phyloP scores from a whole-genome alignment of 1,140 invertebrate species.

The Whitmania pigra region DNA sequence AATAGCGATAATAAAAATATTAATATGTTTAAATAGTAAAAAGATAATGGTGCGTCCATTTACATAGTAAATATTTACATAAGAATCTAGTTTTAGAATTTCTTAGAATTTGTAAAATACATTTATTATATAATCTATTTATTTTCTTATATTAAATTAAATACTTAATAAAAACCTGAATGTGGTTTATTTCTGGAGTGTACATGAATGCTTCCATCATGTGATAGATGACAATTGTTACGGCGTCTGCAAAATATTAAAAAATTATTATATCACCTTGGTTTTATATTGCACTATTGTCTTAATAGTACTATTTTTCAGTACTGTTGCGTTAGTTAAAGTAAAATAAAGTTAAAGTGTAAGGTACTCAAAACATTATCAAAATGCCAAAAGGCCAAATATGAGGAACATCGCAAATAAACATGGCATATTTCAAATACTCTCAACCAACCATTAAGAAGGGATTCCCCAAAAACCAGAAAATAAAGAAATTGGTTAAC shows the following conservation, averaged over 20 bases:
- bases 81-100: too few relatives aligned
- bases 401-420: not conserved
- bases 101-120: too few relatives aligned
- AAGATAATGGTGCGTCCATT: not conserved
- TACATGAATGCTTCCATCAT: constrained; percentile 30
- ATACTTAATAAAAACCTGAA: not conserved
- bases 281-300: too few relatives aligned
- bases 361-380: not conserved
- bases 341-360: too few relatives aligned
- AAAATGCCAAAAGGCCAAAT: not conserved
- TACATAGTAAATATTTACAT: too few relatives aligned
- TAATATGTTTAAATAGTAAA: not conserved
- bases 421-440: not conserved
- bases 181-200: not conserved
- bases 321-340: too few relatives aligned
- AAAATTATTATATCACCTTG: too few relatives aligned
- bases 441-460: constrained; percentile 60
- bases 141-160: too few relatives aligned
- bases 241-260: constrained; percentile 41
- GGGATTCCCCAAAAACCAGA: constrained; percentile 93
- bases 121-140: too few relatives aligned
- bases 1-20: not conserved
- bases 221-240: constrained; percentile 41
- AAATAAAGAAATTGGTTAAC: constrained; percentile 98
- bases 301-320: too few relatives aligned